Base-by-base conservation (phyloP, 2,797 vertebrate genomes). In the Pseudopleuronectes americanus region DNA sequence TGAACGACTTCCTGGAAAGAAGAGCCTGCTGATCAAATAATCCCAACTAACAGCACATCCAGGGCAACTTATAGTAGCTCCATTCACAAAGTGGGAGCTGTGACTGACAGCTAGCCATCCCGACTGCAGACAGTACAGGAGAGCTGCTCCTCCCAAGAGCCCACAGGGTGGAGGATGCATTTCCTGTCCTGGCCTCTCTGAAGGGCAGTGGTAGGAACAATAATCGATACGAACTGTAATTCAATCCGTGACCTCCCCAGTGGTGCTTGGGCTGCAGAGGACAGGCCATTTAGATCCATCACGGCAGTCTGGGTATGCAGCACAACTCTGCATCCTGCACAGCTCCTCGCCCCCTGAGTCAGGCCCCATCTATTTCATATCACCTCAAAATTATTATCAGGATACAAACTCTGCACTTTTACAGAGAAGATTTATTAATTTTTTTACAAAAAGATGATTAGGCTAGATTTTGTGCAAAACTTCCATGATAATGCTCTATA, bases 141-240 rank as follows among this genome's bases (percentile, higher is more conserved):
- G 68, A 88, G 79, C 69, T 67, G 64, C 21, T 85, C 71, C 80
- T 90, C 88, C 86, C 85, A 82, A 63, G 85, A 90, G 92, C 71
- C 79, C 60, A 71, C 59, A 67, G 81, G 72, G 74, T 80, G 77
- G 82, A 92, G 88, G 88, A 91, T 90, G 91, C 88, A 93, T 90
- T 94, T 94, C 91, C 93, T 93, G 92, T 80, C 66, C 90, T 57
- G 76, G 84, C 57, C 68, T 75, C 77, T 90, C 84, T 85, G 88
- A 88, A 90, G 90, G 90, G 84, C 86, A 90, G 84, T 71, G 68
- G 79, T 83, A 76, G 83, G 82, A 88, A 84, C 76, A 88, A 88
- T 85, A 92, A 93, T 94, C 90, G 74, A 93, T 94, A 81, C 9
- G 66, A 83, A 81, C 85, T 81, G 93, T 89, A 93, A 93, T 92